A percentile compares a stretch with the other conserved stretches of the same genome.
Conservation (phyloP, 1,140 invertebrate genomes). For the Drosophila cardini region DNA sequence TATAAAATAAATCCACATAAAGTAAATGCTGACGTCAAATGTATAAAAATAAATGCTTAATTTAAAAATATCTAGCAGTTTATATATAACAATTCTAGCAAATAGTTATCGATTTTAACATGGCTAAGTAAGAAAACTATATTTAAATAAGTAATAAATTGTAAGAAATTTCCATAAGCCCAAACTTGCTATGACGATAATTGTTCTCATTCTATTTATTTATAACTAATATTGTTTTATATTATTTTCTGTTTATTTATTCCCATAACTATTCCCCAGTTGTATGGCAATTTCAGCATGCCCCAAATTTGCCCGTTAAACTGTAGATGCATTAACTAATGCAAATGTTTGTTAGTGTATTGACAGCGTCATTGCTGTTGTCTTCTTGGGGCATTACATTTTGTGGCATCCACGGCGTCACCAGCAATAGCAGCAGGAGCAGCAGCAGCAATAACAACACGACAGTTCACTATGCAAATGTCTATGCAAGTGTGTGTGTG, state of each 20-base stretch:
- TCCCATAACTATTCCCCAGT: neutral
- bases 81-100: no score
- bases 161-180: neutral
- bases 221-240: no score
- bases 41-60: no score
- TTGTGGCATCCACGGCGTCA: conserved; percentile 62
- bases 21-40: no score
- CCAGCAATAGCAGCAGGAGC: conserved; percentile 23
- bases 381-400: conserved; percentile 39
- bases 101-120: no score
- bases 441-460: conserved; percentile 29
- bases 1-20: no score
- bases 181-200: no score
- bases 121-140: no score
- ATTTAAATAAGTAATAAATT: no score
- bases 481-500: conserved; percentile 9
- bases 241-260: no score
- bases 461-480: conserved; percentile 57
- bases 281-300: neutral
- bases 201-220: no score
- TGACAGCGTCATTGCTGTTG: conserved; percentile 33
- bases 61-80: no score
- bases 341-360: conserved; percentile 41
- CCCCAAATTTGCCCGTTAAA: neutral
- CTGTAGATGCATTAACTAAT: conserved; percentile 25